Evolutionary conservation across 2,113 vertebrate genomes (phyloP), one percentile per base, ranked within the genome.

Genomic region (Suncus etruscus): DNA sequence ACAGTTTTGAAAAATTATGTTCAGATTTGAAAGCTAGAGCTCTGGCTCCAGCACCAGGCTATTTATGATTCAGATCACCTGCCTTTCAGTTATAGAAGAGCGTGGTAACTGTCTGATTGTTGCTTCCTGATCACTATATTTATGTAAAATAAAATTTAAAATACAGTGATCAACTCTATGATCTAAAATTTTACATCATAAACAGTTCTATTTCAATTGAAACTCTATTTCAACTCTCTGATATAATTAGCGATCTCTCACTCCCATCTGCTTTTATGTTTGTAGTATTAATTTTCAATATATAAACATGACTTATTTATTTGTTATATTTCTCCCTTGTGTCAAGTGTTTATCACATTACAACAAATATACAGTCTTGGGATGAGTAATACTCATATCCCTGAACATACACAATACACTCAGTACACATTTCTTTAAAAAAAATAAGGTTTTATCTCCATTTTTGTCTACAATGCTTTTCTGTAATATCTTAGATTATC

Each of bases 401-500:
- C 5, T 15, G 11, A 66, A 25, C 2, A 16, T 7, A 29, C 3
- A 92, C 39, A 25, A 82, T 8, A 45, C 3, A 8, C 29, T 78
- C 9, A 72, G 61, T 6, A 65, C 47, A 54, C 20, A 66, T 65
- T 61, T 54, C 18, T 31, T 29, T 25, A 66, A 20, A 29, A 18
- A 66, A 29, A 66, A 65, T 29, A 66, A 66, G 20, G 65, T 10
- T 1, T 12, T 72, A 88, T 48, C 18, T 86, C 75, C 3, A 29
- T 3, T 73, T 77, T 86, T 82, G 76, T 15, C 50, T 87, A 20
- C 58, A 93, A 39, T 81, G 8, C 32, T 58, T 79, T 51, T 39
- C 45, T 8, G 31, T 82, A 70, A 78, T 7, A 15, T 4, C 32
- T 86, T 50, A 68, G 16, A n/a, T 32, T 47, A 80, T 65, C 70